Evolutionary conservation across 2,888 invertebrate species (phyloP).

Genomic region (Parochlus steinenii): DNA sequence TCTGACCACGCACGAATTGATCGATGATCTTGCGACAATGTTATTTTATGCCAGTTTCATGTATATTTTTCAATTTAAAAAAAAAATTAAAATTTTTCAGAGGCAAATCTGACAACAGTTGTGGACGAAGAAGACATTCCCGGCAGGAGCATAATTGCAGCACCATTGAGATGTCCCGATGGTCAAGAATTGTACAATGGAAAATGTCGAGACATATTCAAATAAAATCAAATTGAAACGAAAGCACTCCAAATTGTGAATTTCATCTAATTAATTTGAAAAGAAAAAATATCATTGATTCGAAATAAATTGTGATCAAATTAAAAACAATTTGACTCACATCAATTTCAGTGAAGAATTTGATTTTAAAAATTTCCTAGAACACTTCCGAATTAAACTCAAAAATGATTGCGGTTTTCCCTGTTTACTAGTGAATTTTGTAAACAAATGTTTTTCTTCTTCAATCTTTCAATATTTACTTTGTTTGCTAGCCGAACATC

Average conservation of each 20-base stretch:
- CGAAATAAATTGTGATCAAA: slow-evolving; percentile 1
- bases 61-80: no score
- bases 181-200: slow-evolving; percentile 1
- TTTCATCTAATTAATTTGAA: neutral
- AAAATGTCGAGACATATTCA: slow-evolving; percentile 2
- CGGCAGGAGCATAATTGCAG: neutral
- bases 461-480: no score
- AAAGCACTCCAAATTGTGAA: neutral
- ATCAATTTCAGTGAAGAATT: neutral
- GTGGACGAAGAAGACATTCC: neutral
- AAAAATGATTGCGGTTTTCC: neutral
- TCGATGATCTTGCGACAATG: no score
- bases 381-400: neutral
- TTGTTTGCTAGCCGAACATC: no score
- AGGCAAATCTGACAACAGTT: no score
- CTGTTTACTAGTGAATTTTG: neutral
- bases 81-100: no score
- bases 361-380: neutral
- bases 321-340: neutral
- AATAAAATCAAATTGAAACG: neutral
- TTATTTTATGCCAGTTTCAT: no score
- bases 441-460: no score
- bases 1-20: no score
- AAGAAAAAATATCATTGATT: neutral
- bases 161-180: slow-evolving; percentile 1